Evolutionary conservation across 2,797 vertebrate species (phyloP), one percentile per base, ranked within the genome.

Genomic region (Coreius guichenoti): DNA sequence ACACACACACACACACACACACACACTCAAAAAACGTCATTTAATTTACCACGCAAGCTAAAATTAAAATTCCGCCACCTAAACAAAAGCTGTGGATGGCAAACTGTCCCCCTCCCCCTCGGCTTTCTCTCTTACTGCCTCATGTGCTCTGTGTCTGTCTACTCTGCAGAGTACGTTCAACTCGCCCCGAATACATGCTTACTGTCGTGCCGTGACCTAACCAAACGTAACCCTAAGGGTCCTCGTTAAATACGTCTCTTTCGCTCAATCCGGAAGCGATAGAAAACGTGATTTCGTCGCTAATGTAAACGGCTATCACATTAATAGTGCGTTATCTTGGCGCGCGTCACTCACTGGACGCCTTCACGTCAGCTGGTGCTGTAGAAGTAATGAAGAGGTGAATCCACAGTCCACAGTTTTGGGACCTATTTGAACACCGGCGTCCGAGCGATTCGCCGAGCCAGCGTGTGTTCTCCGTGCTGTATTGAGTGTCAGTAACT

Each of bases 111-210:
- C 81, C 74, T 84, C 81, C 73, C 45, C 51, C 83, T 54, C 65
- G 31, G 47, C 29, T 76, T 68, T 76, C 51, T 68, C 82, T 68
- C 65, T 74, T 81, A 58, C 61, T 51, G 43, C 61, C 82, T 56
- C 76, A 17, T 83, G 63, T 56, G 39, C 80, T 69, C 83, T 47
- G 70, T 79, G 83, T 84, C 87, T 68, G 83, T 84, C 69, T 81
- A 77, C 81, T 70, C 70, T 83, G 87, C 85, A 88, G 45, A 81
- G 87, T 87, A 87, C 77, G 76, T 84, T 63, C 69, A 88, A 87
- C 88, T 87, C 85, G 67, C 75, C 54, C 81, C 70, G 76, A 80
- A 74, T 74, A n/a, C 79, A 83, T 47, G 86, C 86, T 76, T 81
- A 86, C 77, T 80, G 81, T 86, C 81, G n/a, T 86, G 88, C 61